Base-by-base conservation (phyloP, 2,113 vertebrate genomes). In the Lepus europaeus region DNA sequence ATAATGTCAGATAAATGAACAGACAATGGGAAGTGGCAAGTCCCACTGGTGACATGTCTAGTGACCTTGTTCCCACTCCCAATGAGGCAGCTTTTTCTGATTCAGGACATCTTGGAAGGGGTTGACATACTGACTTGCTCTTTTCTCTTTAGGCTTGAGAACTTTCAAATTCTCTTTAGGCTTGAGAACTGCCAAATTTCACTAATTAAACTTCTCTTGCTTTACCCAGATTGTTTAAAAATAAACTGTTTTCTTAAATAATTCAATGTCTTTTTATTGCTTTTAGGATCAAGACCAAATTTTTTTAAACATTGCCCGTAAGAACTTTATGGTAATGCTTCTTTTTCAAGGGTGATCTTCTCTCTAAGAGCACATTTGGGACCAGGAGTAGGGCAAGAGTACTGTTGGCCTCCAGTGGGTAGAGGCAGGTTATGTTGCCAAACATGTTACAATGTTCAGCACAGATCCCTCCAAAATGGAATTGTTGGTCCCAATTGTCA, bases 141-240 rank as follows among this genome's bases (percentile, higher is more conserved):
- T 45, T 56, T 92, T 29, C 36, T 80, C 31, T 53, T 6, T 59
- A 13, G 29, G 3, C 45, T 51, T 80, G 2, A 59, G 33, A 76
- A 10, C 25, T 92, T 29, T 78, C 2, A 36, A 36, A 36, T 92
- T 29, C 36, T 80, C 31, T 53, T 6, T 59, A 13, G 29, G 3
- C 45, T 51, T 80, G 2, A 59, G 33, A 76, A 10, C 31, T 92
- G 33, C 51, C 82, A 61, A 80, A 56, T 66, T n/a, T 81, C 14
- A 66, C n/a, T 66, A 59, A 82, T 83, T 73, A 89, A 61, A 19
- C 23, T 78, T 63, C 11, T 53, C 16, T 64, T 85, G 14, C 5
- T 9, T 45, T 89, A 72, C 19, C 12, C 76, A 90, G 81, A 70
- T 20, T 78, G 7, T 76, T 95, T 89, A 91, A 94, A 92, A 87